Percentiles rank a stretch among this genome's conserved stretches.
phyloP scores from a whole-genome alignment of 2,113 vertebrate genomes.

The Condylura cristata region DNA sequence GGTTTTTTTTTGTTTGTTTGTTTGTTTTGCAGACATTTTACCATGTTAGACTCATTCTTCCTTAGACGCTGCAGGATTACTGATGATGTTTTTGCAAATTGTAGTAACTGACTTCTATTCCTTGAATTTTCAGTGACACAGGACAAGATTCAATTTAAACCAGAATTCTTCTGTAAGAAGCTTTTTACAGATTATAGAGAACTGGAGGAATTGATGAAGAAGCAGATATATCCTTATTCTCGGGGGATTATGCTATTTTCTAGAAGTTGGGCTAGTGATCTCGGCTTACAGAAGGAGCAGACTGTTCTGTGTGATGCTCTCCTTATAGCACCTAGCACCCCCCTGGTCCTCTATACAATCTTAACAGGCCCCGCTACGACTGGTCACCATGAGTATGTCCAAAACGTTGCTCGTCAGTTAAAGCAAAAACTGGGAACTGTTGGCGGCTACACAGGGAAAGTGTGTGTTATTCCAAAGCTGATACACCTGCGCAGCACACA shows the following conservation, averaged over 20 bases:
- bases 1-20: no score
- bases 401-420: conserved; percentile 63
- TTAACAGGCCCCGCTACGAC: neutral
- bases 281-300: conserved; percentile 67
- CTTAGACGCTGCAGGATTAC: neutral
- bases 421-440: conserved; percentile 82
- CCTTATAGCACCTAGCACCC: conserved; percentile 64
- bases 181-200: conserved; percentile 72
- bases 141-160: conserved; percentile 61
- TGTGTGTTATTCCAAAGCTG: conserved; percentile 79
- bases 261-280: conserved; percentile 85
- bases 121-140: conserved; percentile 74
- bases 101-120: conserved; percentile 8
- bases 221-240: conserved; percentile 39
- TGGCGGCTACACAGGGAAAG: conserved; percentile 78
- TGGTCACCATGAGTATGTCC: conserved; percentile 56
- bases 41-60: neutral
- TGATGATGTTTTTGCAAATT: neutral
- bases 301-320: conserved; percentile 81
- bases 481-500: neutral
- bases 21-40: neutral
- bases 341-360: conserved; percentile 76
- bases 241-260: conserved; percentile 80
- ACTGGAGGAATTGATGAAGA: conserved; percentile 71
- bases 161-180: conserved; percentile 73